Base-by-base conservation (phyloP, 2,888 invertebrate species). In the Drosophila longiperda region DNA sequence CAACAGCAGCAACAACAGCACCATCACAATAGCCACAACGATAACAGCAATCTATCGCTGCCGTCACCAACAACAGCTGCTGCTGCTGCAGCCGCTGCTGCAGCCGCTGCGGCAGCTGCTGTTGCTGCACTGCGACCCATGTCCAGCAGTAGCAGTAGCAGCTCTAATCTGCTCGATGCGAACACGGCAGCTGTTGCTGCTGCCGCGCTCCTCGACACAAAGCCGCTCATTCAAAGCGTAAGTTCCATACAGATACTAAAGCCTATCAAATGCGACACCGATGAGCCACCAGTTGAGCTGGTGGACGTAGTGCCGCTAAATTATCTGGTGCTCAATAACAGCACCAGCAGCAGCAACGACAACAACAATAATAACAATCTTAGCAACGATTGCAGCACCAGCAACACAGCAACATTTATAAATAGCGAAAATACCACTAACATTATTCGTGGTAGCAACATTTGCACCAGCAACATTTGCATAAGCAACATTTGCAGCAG, bases 201-300 rank as follows among this genome's bases (percentile, higher is more conserved):
- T 94, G 94, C 94, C 91, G 94, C 94, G 92, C 95, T 95, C 92
- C 93, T 93, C 94, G 94, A 94, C 91, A 94, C 94, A 93, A 95
- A 95, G 92, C 94, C 94, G 92, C 94, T 95, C 87, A 94, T 93
- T 73, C 96, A 96, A 94, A 96, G 97, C 96, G 97, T 97, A 96
- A 97, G 97, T 96, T 88, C 94, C 15, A 3, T 45, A 42, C 48
- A 66, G 54, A 78, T 71, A 3, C 23, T 57, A 34, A 68, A 59
- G 29, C 36, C 57, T 50, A 53, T 55, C 11, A 71, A 42, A 9
- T 23, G 34, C 45, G 38, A 15, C 45, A 45, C n/a, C 48, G n/a
- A 17, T 12, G 71, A 69, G 45, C 38, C 54, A 33, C 34, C 72
- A 58, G 40, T 54, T 42, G 72, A 71, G 50, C 45, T 63, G 49